These are phyloP conservation scores for Platysteira castanea DNA, from an alignment of 2,113 vertebrate genomes.

Conservation along the genomic window DNA sequence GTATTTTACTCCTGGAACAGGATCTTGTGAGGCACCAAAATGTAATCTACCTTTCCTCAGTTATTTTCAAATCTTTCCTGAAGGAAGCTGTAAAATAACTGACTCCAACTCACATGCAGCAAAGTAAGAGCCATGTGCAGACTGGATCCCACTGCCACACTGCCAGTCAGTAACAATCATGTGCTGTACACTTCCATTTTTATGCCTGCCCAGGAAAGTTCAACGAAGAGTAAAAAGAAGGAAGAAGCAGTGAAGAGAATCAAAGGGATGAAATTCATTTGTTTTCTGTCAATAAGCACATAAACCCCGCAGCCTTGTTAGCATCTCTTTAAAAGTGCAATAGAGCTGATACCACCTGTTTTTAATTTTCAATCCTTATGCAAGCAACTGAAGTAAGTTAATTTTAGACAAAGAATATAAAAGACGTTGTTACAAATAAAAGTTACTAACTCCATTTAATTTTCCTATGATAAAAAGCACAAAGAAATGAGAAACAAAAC, in stretches of 20 bases:
- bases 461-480: not conserved
- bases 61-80: not conserved
- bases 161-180: not conserved
- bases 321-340: not conserved
- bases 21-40: not conserved
- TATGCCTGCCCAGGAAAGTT: not conserved
- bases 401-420: not conserved
- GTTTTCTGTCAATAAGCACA: conserved; percentile 8
- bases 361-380: not conserved
- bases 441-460: not conserved
- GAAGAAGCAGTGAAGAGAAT: not conserved
- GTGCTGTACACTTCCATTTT: not conserved
- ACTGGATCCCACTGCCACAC: not conserved
- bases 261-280: not conserved
- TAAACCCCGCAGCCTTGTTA: not conserved
- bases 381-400: not conserved
- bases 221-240: not conserved
- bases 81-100: not conserved
- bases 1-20: not conserved
- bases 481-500: not conserved
- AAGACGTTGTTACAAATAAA: not conserved
- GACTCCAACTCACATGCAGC: not conserved
- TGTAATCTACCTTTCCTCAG: not conserved
- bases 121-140: not conserved
- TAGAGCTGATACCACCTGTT: not conserved